Evolutionary conservation across 2,797 vertebrate genomes (phyloP).

Genomic region (Lagocephalus sceleratus): DNA sequence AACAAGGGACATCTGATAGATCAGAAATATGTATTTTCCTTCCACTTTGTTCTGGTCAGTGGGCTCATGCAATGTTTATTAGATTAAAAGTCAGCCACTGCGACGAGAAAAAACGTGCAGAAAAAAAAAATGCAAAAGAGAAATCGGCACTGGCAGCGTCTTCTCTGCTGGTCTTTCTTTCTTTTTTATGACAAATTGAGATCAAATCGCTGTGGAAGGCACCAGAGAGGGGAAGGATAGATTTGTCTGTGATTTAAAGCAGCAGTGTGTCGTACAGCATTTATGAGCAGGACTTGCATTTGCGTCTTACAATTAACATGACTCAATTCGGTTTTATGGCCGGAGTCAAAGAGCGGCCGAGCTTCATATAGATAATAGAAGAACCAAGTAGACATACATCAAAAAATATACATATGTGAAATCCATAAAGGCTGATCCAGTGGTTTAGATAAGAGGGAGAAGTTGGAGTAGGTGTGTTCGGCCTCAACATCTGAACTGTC

Average conservation of each 20-base stretch:
- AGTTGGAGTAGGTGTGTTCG: slow-evolving; percentile 61
- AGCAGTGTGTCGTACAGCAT: slow-evolving; percentile 66
- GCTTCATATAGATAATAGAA: slow-evolving; percentile 67
- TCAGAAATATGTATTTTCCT: slow-evolving; percentile 57
- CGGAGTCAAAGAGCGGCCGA: slow-evolving; percentile 64
- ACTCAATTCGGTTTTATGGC: slow-evolving; percentile 72
- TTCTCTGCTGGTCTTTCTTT: slow-evolving; percentile 54
- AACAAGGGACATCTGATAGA: slow-evolving; percentile 71
- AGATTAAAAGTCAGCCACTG: slow-evolving; percentile 77
- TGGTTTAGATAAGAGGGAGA: slow-evolving; percentile 58
- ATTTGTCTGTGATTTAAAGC: slow-evolving; percentile 73
- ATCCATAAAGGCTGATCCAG: slow-evolving; percentile 65
- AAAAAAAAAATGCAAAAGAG: slow-evolving; percentile 66
- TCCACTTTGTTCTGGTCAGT: slow-evolving; percentile 74
- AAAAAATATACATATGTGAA: slow-evolving; percentile 69
- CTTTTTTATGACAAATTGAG: slow-evolving; percentile 75
- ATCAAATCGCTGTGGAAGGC: slow-evolving; percentile 73
- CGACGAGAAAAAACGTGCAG: slow-evolving; percentile 61
- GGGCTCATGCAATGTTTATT: slow-evolving; percentile 74
- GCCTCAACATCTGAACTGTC: slow-evolving; percentile 61
- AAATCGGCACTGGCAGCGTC: slow-evolving; percentile 45
- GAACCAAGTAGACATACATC: slow-evolving; percentile 64
- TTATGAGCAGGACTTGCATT: slow-evolving; percentile 75
- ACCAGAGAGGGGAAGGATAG: slow-evolving; percentile 55
- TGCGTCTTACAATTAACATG: slow-evolving; percentile 76